Conservation (phyloP, 1,140 invertebrate species). For the Drosophila truncata region DNA sequence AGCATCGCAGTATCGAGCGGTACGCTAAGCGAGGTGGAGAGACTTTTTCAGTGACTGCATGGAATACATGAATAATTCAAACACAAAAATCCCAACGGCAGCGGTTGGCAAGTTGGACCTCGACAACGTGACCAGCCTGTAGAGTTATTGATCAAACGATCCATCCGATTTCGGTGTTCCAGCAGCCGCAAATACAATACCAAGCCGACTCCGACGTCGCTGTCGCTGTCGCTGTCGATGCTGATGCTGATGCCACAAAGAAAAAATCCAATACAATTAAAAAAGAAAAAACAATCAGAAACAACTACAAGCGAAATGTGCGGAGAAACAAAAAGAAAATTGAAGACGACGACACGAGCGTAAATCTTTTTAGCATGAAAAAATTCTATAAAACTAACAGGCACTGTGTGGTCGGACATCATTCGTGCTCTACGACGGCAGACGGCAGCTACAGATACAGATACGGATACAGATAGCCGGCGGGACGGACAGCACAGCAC, state of each 20-base stretch:
- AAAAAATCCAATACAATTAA: constrained; percentile 39
- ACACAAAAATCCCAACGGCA: constrained; percentile 42
- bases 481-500: constrained; percentile 20
- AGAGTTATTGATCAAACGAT: constrained; percentile 75
- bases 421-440: constrained; percentile 77
- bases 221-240: neutral
- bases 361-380: constrained; percentile 84
- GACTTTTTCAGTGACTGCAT: constrained; percentile 59
- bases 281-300: constrained; percentile 35
- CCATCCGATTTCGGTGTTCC: constrained; percentile 40
- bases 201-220: constrained; percentile 1
- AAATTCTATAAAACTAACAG: constrained; percentile 85
- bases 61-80: constrained; percentile 79
- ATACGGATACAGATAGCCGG: constrained; percentile 45
- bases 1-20: constrained; percentile 61
- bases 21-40: constrained; percentile 58
- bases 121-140: constrained; percentile 75
- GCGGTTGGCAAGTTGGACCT: constrained; percentile 45
- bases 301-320: constrained; percentile 69
- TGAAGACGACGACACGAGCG: constrained; percentile 81
- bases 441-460: constrained; percentile 61
- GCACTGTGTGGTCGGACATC: constrained; percentile 77
- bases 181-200: constrained; percentile 14
- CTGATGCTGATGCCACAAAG: constrained; percentile 29
- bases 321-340: constrained; percentile 79